Base-by-base conservation (phyloP, 2,888 invertebrate genomes). In the Empis stercorea region DNA sequence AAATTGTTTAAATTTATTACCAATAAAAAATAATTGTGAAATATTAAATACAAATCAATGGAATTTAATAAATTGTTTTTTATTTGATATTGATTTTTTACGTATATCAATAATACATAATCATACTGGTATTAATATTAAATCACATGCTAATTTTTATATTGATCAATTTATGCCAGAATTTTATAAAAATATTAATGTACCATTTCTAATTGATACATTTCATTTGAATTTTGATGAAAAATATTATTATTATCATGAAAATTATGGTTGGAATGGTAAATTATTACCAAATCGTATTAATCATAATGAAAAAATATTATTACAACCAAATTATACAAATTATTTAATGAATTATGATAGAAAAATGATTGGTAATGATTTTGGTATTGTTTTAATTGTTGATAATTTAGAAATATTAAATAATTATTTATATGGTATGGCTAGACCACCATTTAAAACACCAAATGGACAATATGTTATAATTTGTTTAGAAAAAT, bases 401-500 rank as follows among this genome's bases (percentile, higher is more conserved):
- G 27, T 37, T 10, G 37, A 47, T 10, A 52, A 32, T 47, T 15
- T 52, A 2, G 14, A 39, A 15, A 40, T 45, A 15, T 37, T 53
- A 10, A 43, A 47, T 30, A 20, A 51, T 11, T 53, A 49, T 40
- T 32, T 53, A 10, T 20, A 37, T 5, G 53, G 53, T 13, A 44
- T 43, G 7, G 46, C 51, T 3, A 39, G 53, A 11, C 40, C 13
- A 32, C 53, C 53, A 9, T 52, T 53, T 51, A 43, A 49, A 40
- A 36, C 41, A 10, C 48, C 50, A 1, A 17, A 45, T 13, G 48
- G 48, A 27, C 20, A 44, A 15, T 53, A 46, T 41, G 20, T 53
- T 15, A 37, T 53, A 10, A 15, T 51, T 10, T 9, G 38, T 30
- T 44, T 46, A 14, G 27, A 45, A 23, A 30, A 44, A 14, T 15